Conservation (phyloP, 1,140 invertebrate species). For the Cotesia chilonis region DNA sequence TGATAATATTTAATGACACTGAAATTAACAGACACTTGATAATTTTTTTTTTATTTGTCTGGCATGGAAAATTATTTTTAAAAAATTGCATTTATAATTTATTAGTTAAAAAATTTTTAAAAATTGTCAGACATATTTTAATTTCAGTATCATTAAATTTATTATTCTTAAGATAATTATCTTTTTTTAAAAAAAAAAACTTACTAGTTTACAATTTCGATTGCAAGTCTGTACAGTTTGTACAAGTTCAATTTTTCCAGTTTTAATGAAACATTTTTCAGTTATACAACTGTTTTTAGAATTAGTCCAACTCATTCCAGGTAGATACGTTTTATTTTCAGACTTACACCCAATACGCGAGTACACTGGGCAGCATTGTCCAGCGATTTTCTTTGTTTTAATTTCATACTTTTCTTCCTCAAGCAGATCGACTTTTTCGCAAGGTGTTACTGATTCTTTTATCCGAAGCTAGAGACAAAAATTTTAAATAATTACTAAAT, state of each 20-base stretch:
- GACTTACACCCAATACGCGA: slow-evolving; percentile 68
- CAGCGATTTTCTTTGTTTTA: slow-evolving; percentile 57
- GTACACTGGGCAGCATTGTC: slow-evolving; percentile 68
- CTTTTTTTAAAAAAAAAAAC: slow-evolving; percentile 1
- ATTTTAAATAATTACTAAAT: not conserved
- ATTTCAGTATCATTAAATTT: not conserved
- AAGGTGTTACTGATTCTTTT: slow-evolving; percentile 58
- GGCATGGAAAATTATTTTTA: too few relatives aligned
- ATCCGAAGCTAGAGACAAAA: slow-evolving; percentile 59
- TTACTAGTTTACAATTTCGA: slow-evolving; percentile 63
- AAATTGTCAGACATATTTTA: too few relatives aligned
- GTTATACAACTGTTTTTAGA: slow-evolving; percentile 69
- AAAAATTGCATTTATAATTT: too few relatives aligned
- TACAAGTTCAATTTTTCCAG: slow-evolving; percentile 64
- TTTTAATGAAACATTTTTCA: slow-evolving; percentile 67
- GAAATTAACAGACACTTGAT: too few relatives aligned
- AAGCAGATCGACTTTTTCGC: slow-evolving; percentile 55
- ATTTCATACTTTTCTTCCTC: slow-evolving; percentile 66
- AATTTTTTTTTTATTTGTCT: too few relatives aligned
- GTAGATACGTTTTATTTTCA: slow-evolving; percentile 64
- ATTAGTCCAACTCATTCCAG: slow-evolving; percentile 69
- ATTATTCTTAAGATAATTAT: too few relatives aligned
- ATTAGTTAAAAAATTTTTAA: too few relatives aligned
- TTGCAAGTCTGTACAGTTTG: slow-evolving; percentile 66
- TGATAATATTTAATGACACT: too few relatives aligned